phyloP scores from a whole-genome alignment of 2,888 invertebrate genomes.

The Cephus nigrinus region DNA sequence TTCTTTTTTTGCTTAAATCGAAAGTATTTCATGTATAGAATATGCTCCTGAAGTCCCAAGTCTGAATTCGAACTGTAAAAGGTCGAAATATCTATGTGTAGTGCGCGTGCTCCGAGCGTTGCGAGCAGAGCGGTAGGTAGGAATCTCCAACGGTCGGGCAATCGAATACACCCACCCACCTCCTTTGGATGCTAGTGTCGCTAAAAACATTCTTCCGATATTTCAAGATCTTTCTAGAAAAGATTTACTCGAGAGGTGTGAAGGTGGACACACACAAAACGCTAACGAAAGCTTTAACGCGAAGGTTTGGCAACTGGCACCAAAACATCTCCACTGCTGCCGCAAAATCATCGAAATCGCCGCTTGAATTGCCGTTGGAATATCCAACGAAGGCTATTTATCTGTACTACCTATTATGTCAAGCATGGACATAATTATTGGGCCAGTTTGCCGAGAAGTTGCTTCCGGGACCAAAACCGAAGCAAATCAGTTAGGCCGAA shows the following conservation, averaged over 20 bases:
- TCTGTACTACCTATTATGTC: constrained; percentile 7
- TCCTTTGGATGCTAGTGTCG: constrained; percentile 14
- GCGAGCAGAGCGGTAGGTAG: too few relatives aligned
- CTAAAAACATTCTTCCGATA: constrained; percentile 2
- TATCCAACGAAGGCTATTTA: neutral
- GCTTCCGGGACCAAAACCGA: too few relatives aligned
- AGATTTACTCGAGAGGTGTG: constrained; percentile 9
- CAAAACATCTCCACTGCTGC: constrained; percentile 19
- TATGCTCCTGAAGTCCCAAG: too few relatives aligned
- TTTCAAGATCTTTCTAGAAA: constrained; percentile 7
- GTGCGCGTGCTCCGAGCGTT: too few relatives aligned
- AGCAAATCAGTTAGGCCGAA: too few relatives aligned
- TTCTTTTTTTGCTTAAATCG: neutral
- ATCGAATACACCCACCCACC: neutral
- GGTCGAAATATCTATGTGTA: too few relatives aligned
- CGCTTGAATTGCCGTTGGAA: constrained; percentile 12
- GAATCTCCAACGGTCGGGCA: too few relatives aligned
- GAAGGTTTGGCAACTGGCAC: constrained; percentile 22
- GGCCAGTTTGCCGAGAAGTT: neutral
- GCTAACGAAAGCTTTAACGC: constrained; percentile 24
- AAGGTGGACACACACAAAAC: constrained; percentile 21
- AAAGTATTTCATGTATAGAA: constrained; percentile 5
- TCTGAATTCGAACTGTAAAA: too few relatives aligned
- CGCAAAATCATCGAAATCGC: constrained; percentile 20
- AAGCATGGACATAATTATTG: constrained; percentile 9